Evolutionary conservation across 2,113 vertebrate species (phyloP).

Genomic region (Neolamprologus sp.): DNA sequence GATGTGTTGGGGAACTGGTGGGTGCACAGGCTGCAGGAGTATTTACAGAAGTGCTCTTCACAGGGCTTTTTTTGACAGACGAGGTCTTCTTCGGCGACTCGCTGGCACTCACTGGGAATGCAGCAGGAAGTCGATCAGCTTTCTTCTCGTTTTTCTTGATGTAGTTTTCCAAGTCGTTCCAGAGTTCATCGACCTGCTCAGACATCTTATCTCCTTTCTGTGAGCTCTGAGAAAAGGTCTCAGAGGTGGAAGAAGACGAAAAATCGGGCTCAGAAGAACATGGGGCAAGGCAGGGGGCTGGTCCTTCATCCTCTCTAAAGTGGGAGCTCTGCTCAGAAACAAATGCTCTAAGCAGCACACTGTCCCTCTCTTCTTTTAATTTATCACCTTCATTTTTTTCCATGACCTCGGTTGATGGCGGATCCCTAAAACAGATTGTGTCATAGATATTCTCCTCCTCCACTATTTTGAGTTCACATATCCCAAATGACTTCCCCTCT

Average conservation of each 20-base stretch:
- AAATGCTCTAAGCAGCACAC: slow-evolving; percentile 65
- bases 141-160: slow-evolving; percentile 95
- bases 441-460: slow-evolving; percentile 94
- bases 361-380: slow-evolving; percentile 43
- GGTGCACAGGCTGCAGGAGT: background rate
- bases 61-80: slow-evolving; percentile 27
- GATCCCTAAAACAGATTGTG: slow-evolving; percentile 80
- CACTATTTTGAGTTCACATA: slow-evolving; percentile 75
- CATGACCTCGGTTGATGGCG: slow-evolving; percentile 39
- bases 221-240: slow-evolving; percentile 67
- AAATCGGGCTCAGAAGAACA: slow-evolving; percentile 68
- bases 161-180: slow-evolving; percentile 97
- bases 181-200: slow-evolving; percentile 92
- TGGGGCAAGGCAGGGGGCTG: background rate
- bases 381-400: slow-evolving; percentile 31
- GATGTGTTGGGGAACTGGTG: slow-evolving; percentile 44
- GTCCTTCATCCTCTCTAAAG: slow-evolving; percentile 73
- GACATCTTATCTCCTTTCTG: slow-evolving; percentile 80
- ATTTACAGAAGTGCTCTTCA: background rate
- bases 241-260: slow-evolving; percentile 71
- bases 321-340: slow-evolving; percentile 85
- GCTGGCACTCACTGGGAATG: slow-evolving; percentile 81
- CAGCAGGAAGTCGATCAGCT: slow-evolving; percentile 84
- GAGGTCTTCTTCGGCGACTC: slow-evolving; percentile 23
- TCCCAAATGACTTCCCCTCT: slow-evolving; percentile 50